Conservation (phyloP, 2,888 invertebrate genomes). For the Patella caerulea region DNA sequence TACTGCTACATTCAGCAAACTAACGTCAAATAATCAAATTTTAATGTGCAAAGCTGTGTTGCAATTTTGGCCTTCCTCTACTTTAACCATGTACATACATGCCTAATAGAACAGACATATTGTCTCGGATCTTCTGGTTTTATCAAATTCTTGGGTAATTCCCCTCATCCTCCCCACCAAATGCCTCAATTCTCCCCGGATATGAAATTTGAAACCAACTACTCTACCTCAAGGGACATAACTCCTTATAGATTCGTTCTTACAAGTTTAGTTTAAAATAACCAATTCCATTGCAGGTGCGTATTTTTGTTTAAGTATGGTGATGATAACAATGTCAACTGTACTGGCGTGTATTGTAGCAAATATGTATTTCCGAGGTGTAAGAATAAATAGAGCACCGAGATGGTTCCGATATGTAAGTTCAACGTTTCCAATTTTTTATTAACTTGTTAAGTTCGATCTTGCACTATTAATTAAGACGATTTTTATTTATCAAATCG, state of each 20-base stretch:
- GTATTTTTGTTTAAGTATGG: constrained; percentile 53
- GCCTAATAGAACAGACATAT: too few species aligned
- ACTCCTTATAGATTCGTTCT: neutral
- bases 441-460: too few species aligned
- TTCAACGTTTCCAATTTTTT: neutral
- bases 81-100: neutral
- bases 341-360: constrained; percentile 50
- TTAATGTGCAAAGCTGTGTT: neutral
- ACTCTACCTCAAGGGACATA: neutral
- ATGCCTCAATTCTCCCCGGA: neutral
- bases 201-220: too few species aligned
- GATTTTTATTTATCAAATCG: too few species aligned
- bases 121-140: too few species aligned
- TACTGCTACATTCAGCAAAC: too few species aligned
- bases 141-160: too few species aligned
- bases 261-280: neutral
- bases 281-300: constrained; percentile 37
- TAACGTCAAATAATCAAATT: too few species aligned
- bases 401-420: constrained; percentile 43
- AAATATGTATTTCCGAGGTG: constrained; percentile 50
- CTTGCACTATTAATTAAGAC: too few species aligned
- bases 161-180: neutral
- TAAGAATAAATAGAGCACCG: constrained; percentile 41
- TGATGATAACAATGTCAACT: constrained; percentile 53
- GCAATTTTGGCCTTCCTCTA: neutral